Evolutionary conservation across 2,888 invertebrate species (phyloP).

Genomic region (Zhuqinia jingwanae): DNA sequence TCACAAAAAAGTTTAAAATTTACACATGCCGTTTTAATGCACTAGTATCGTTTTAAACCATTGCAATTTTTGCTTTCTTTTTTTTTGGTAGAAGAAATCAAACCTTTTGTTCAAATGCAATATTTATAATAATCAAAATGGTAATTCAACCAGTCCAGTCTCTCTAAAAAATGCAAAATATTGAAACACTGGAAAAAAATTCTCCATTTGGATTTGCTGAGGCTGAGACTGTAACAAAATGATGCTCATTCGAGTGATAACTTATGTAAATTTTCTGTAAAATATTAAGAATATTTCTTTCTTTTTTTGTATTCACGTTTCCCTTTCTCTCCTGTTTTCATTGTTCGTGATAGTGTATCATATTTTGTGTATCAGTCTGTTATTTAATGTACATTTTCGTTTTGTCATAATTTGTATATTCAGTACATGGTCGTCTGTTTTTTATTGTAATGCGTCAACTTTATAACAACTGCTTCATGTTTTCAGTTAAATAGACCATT

Average conservation of each 20-base stretch:
- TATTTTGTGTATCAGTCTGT: constrained; percentile 36
- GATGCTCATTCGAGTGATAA: neutral
- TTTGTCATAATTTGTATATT: constrained; percentile 6
- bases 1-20: neutral
- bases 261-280: constrained; percentile 27
- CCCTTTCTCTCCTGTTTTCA: constrained; percentile 23
- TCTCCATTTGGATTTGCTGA: neutral
- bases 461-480: too few species aligned
- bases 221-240: neutral
- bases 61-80: neutral
- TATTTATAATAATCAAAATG: neutral
- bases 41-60: neutral
- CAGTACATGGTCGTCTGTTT: neutral
- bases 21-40: neutral
- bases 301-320: too few species aligned
- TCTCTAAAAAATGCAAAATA: neutral
- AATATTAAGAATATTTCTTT: neutral
- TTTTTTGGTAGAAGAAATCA: too few species aligned
- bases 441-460: constrained; percentile 17
- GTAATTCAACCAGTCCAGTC: neutral
- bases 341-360: constrained; percentile 52
- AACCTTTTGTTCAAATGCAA: too few species aligned
- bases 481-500: neutral
- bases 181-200: neutral
- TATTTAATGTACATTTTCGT: neutral